phyloP scores from a whole-genome alignment of 2,888 invertebrate genomes.

The Sisyra terminalis region DNA sequence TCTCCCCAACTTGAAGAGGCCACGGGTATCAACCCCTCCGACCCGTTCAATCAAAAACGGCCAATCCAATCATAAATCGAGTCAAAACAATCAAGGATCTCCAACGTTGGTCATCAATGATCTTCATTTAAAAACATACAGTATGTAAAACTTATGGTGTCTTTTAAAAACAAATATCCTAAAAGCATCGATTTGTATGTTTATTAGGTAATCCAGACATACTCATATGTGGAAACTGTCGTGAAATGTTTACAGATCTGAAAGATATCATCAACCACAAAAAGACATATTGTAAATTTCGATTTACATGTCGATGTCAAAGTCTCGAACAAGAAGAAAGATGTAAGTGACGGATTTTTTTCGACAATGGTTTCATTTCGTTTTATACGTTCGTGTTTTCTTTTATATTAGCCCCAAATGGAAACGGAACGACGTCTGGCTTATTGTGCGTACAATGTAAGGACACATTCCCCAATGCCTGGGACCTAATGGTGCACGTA shows the following conservation, averaged over 20 bases:
- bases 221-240: conserved; percentile 63
- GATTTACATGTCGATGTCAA: conserved; percentile 55
- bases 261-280: conserved; percentile 60
- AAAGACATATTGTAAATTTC: conserved; percentile 51
- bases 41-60: no score
- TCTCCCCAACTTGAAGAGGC: no score
- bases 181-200: neutral
- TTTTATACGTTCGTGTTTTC: neutral
- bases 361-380: neutral
- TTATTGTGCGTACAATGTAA: conserved; percentile 48
- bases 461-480: conserved; percentile 44
- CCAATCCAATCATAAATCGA: no score
- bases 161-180: no score
- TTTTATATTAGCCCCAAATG: conserved; percentile 2
- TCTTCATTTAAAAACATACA: no score
- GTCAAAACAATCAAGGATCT: no score
- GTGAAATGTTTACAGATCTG: conserved; percentile 55
- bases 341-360: neutral
- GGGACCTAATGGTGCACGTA: conserved; percentile 53
- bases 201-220: conserved; percentile 41
- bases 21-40: no score
- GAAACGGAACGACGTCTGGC: conserved; percentile 22
- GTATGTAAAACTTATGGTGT: no score
- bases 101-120: no score
- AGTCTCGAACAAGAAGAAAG: conserved; percentile 19